phyloP scores from a whole-genome alignment of 2,113 vertebrate species.

The Sapayoa aenigma region DNA sequence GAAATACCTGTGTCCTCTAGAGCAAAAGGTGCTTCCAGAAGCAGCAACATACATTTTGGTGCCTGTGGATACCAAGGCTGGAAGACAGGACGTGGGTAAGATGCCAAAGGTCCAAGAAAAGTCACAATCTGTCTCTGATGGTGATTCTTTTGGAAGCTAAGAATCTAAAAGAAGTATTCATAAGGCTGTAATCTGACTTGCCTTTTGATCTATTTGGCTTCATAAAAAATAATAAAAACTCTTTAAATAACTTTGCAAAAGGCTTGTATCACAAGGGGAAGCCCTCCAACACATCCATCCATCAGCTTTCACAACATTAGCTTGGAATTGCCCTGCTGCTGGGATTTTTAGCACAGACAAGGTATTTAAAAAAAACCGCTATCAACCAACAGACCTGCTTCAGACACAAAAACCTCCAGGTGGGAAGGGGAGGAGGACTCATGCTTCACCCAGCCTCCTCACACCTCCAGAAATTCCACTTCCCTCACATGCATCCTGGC shows the following conservation, averaged over 20 bases:
- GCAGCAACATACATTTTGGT: fast-evolving
- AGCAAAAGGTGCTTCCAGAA: neutral
- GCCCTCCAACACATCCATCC: neutral
- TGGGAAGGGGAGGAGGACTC: neutral
- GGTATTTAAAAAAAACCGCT: neutral
- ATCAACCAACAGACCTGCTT: neutral
- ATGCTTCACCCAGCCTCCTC: neutral
- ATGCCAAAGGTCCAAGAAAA: neutral
- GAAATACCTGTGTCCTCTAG: neutral
- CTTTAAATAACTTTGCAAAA: neutral
- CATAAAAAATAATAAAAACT: neutral
- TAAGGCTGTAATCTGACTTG: slow-evolving; percentile 33
- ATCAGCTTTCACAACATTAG: neutral
- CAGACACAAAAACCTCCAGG: neutral
- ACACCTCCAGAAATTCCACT: neutral
- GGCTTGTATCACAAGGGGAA: neutral
- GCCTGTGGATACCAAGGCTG: neutral
- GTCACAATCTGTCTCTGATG: neutral
- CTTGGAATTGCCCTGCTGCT: neutral
- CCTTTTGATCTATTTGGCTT: slow-evolving; percentile 44
- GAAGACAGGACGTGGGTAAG: neutral
- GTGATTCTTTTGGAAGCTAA: neutral
- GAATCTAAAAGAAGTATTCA: neutral
- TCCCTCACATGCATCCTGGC: neutral
- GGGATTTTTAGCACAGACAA: neutral